Percentiles rank a stretch among this genome's conserved stretches.
Conservation (phyloP, 2,797 vertebrate genomes). For the Sebastes baramenuke region DNA sequence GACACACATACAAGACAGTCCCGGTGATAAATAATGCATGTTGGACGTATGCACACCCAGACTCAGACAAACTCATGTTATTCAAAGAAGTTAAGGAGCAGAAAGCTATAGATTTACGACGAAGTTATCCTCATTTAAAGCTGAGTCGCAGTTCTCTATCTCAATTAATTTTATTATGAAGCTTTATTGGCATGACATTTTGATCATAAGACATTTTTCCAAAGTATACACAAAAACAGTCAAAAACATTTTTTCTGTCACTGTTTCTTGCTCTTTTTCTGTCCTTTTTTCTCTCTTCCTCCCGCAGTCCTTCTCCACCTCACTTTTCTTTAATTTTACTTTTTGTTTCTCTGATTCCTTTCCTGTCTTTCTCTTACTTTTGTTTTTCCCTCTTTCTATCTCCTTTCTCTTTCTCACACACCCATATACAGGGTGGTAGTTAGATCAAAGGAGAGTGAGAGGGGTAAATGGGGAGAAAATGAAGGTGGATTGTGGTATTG, state of each 20-base stretch:
- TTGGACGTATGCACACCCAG: background rate
- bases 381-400: background rate
- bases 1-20: conserved; percentile 14
- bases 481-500: background rate
- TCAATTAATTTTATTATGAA: background rate
- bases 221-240: background rate
- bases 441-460: background rate
- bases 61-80: background rate
- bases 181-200: background rate
- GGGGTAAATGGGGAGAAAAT: background rate
- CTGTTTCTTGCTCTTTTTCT: background rate
- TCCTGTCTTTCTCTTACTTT: fast-evolving
- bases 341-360: background rate
- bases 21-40: conserved; percentile 48
- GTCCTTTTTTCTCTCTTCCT: background rate
- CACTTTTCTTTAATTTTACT: background rate
- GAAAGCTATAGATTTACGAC: background rate
- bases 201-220: background rate
- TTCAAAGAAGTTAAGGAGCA: conserved; percentile 6
- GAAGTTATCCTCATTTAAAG: background rate
- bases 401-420: background rate
- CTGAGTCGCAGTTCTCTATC: background rate
- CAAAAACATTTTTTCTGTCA: background rate
- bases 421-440: background rate
- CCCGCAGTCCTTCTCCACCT: fast-evolving